Evolutionary conservation across 2,888 invertebrate species (phyloP), one percentile per base, ranked within the genome.

Genomic region (Cryptus armator): DNA sequence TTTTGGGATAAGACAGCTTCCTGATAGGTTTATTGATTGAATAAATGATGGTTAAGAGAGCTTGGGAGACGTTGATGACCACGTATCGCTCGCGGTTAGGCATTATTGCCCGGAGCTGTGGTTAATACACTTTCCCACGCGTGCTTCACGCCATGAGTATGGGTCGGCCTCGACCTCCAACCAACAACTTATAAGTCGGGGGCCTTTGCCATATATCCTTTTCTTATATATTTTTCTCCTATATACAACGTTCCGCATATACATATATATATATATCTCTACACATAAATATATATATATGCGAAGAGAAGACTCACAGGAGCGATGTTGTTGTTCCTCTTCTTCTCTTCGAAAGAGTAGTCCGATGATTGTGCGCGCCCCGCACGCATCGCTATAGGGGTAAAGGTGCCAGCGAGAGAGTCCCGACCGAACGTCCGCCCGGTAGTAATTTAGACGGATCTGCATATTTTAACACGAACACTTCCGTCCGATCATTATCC

Each of bases 401-500:
- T 87, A 88, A 91, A 91, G 91, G 89, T 90, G 91, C 90, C 90
- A 90, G 77, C 51, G 46, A 29, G 48, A 48, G 62, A 68, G 66
- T 72, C 75, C 78, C 74, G 77, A 64, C 76, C 84, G 78, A 53
- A 75, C 80, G 90, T 91, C 90, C 88, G 90, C 88, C 88, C 87
- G 90, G 92, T 91, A 93, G 92, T 93, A 76, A 83, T 92, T 93
- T 91, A 91, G 87, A 90, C 84, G 91, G 92, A 92, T 93, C 93
- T 93, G 93, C 93, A 93, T 93, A 93, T 93, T 93, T 93, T 93
- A 93, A 90, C 93, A 92, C 93, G 93, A 92, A 92, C 92, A 91
- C 93, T 93, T 93, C 92, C 93, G 92, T 88, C 32, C 92, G 93
- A 93, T 93, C 91, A 92, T 93, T 93, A 93, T 93, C 93, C 91